A percentile compares a stretch with the other conserved stretches of the same genome.
Evolutionary conservation across 2,888 invertebrate genomes (phyloP).

Genomic region (Lissonota sp.): DNA sequence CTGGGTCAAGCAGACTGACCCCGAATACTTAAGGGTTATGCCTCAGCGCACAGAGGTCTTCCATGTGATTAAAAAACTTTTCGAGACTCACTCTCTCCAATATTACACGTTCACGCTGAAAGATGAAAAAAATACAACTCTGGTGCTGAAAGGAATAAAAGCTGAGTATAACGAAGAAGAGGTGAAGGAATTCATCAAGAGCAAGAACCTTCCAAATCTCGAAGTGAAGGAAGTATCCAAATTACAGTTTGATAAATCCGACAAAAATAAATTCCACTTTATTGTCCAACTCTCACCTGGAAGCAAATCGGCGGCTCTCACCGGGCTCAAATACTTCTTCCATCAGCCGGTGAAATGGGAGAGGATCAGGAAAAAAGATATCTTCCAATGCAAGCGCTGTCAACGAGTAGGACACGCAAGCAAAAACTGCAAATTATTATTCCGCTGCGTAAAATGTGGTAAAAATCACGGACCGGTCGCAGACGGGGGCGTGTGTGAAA

Average conservation of each 20-base stretch:
- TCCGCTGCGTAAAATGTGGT: constrained; percentile 55
- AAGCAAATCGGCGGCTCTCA: not conserved
- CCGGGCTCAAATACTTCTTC: constrained; percentile 14
- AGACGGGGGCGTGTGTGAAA: constrained; percentile 13
- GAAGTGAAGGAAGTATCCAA: constrained; percentile 6
- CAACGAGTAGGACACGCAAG: constrained; percentile 56
- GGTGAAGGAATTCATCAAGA: not conserved
- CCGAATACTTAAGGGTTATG: not conserved
- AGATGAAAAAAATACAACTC: constrained; percentile 23
- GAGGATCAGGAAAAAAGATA: constrained; percentile 3
- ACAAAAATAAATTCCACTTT: constrained; percentile 11
- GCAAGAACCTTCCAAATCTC: constrained; percentile 13
- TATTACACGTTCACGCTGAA: constrained; percentile 38
- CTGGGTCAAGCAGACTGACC: not conserved
- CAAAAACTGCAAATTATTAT: constrained; percentile 46
- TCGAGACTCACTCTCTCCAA: constrained; percentile 4
- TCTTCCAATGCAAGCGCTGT: constrained; percentile 48
- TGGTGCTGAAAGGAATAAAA: constrained; percentile 42
- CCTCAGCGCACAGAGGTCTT: not conserved
- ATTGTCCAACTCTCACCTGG: not conserved
- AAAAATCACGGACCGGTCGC: constrained; percentile 22
- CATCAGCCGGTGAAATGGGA: constrained; percentile 51
- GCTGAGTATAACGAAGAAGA: constrained; percentile 18
- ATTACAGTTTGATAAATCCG: not conserved
- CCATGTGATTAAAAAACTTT: constrained; percentile 16